Percentiles rank a stretch among this genome's conserved stretches.
Conservation (phyloP, 1,140 invertebrate species). For the Pachypsylla venusta region DNA sequence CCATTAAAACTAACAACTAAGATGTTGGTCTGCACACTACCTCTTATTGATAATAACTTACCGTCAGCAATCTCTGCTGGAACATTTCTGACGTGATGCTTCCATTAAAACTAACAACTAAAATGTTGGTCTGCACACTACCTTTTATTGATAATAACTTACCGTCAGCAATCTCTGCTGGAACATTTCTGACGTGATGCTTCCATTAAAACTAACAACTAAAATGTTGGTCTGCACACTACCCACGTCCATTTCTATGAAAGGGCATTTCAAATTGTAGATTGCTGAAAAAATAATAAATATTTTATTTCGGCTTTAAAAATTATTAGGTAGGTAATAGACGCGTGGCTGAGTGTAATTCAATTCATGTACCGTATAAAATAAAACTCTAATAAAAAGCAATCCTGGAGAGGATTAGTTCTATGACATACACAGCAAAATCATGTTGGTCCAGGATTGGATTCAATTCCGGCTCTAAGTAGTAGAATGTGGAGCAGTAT, state of each 20-base stretch:
- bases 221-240: slow-evolving; percentile 65
- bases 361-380: too few relatives aligned
- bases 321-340: too few relatives aligned
- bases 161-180: slow-evolving; percentile 38
- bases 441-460: too few relatives aligned
- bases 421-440: too few relatives aligned
- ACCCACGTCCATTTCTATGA: slow-evolving; percentile 45
- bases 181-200: slow-evolving; percentile 38
- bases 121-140: slow-evolving; percentile 59
- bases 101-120: slow-evolving; percentile 45
- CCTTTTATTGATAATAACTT: slow-evolving; percentile 26
- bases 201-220: slow-evolving; percentile 41
- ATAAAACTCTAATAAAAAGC: too few relatives aligned
- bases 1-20: slow-evolving; percentile 46
- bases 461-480: too few relatives aligned
- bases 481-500: too few relatives aligned
- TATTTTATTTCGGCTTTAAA: slow-evolving; percentile 15
- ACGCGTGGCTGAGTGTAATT: too few relatives aligned
- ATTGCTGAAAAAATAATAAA: slow-evolving; percentile 38
- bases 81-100: slow-evolving; percentile 38
- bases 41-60: slow-evolving; percentile 31
- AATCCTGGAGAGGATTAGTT: too few relatives aligned
- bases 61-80: slow-evolving; percentile 36
- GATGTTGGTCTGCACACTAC: slow-evolving; percentile 60
- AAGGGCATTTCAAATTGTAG: slow-evolving; percentile 29